Base-by-base conservation (phyloP, 2,797 vertebrate genomes). In the Mus caroli region DNA sequence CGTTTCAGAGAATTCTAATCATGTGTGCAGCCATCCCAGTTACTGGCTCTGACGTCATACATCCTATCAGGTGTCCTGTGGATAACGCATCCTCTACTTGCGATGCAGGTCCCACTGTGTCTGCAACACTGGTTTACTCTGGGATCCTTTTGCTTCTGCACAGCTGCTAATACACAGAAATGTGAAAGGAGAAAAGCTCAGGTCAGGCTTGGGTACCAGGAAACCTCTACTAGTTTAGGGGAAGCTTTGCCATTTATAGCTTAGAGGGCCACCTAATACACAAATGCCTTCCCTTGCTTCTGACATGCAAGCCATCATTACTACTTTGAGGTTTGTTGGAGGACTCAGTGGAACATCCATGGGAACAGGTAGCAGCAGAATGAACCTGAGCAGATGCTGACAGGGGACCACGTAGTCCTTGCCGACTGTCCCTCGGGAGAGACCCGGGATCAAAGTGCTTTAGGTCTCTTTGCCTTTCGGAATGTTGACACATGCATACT, bases 281-380 rank as follows among this genome's bases (percentile, higher is more conserved):
- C 76, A 58, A 84, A 95, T 52, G 13, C 24, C 43, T 69, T 73
- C 90, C 28, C 69, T 58, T 79, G 46, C 56, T 75, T 97, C 40
- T 76, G 40, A 60, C 17, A 28, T 62, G 28, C 76, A 37, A 54
- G 58, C 71, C 31, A 84, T 54, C 71, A 82, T 54, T 37, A 77
- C 28, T 31, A 50, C 12, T 82, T 93, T 2, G 24, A 75, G 28
- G 40, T 26, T 87, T 94, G 62, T 2, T n/a, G 10, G 80, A 92
- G 12, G 54, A 58, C 71, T 92, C 90, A 90, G 43, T 10, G 60
- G 82, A 50, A 19, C 75, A 83, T 56, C 87, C 83, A 89, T 78
- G 62, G 20, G 78, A 96, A 86, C 7, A 77, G n/a, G 37, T 1
- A 50, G 92, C 73, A 46, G 80, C 46, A 62, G 40, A 11, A 17